A percentile compares a stretch with the other conserved stretches of the same genome.
Evolutionary conservation across 1,140 invertebrate genomes (phyloP).

Genomic region (Aphaenogaster rudis): DNA sequence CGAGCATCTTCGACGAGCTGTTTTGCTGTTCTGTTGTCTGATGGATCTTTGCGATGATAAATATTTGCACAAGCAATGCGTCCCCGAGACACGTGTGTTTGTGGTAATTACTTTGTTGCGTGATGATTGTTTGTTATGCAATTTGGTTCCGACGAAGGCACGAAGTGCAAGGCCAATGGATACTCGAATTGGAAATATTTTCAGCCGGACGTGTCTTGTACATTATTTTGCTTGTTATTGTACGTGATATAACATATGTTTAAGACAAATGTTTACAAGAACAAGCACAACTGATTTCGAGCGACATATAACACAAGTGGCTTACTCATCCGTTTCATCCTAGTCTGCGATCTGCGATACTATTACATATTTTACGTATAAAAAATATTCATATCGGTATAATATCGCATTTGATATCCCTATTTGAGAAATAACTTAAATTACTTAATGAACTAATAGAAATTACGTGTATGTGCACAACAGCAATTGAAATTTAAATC

Average conservation of each 20-base stretch:
- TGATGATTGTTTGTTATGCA: slow-evolving; percentile 61
- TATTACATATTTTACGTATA: not conserved
- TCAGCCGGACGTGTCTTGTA: slow-evolving; percentile 24
- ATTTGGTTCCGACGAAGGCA: slow-evolving; percentile 39
- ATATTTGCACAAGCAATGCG: slow-evolving; percentile 49
- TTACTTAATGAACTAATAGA: not conserved
- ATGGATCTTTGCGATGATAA: slow-evolving; percentile 53
- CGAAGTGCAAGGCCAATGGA: slow-evolving; percentile 48
- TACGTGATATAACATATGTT: slow-evolving; percentile 29
- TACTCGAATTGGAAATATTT: slow-evolving; percentile 54
- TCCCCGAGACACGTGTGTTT: slow-evolving; percentile 55
- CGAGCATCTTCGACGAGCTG: slow-evolving; percentile 3
- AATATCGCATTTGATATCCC: not conserved
- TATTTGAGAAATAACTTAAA: not conserved
- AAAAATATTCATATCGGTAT: not conserved
- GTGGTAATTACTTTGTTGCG: slow-evolving; percentile 61
- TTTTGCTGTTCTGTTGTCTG: slow-evolving; percentile 43
- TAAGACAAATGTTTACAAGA: slow-evolving; percentile 20
- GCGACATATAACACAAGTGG: not conserved
- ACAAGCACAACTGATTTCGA: slow-evolving; percentile 7
- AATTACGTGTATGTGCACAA: not conserved
- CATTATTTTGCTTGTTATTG: slow-evolving; percentile 9
- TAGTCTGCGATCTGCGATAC: not conserved
- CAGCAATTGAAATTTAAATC: not conserved
- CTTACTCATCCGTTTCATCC: not conserved